Evolutionary conservation across 2,113 vertebrate species (phyloP).

Genomic region (Oncorhynchus mykiss): DNA sequence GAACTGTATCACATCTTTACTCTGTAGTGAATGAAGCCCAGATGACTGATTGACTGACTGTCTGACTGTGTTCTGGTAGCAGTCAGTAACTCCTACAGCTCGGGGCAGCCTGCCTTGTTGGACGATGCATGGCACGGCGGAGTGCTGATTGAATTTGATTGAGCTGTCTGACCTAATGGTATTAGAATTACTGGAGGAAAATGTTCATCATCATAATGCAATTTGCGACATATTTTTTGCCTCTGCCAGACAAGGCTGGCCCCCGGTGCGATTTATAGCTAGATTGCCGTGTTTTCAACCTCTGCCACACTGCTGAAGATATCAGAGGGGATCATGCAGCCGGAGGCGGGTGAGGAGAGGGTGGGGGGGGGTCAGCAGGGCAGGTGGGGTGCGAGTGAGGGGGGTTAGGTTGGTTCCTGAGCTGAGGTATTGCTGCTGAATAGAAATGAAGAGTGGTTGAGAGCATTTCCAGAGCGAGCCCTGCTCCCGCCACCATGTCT

Average conservation of each 20-base stretch:
- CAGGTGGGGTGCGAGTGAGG: background rate
- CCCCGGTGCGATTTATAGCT: constrained; percentile 18
- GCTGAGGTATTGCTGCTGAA: constrained; percentile 1
- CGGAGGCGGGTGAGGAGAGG: background rate
- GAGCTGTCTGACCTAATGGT: constrained; percentile 44
- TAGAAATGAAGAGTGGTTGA: background rate
- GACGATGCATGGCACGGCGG: background rate
- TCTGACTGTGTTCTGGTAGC: background rate
- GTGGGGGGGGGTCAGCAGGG: background rate
- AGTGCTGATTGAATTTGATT: constrained; percentile 38
- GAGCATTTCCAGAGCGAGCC: background rate
- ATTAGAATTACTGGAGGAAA: constrained; percentile 48
- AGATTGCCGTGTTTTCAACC: background rate
- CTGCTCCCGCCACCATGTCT: constrained; percentile 16
- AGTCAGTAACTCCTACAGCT: background rate
- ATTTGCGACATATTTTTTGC: constrained; percentile 35
- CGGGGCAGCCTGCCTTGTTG: background rate
- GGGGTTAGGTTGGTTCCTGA: background rate
- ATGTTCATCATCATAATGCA: constrained; percentile 50
- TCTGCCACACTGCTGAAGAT: background rate
- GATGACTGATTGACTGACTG: too few species aligned
- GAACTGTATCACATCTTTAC: too few species aligned
- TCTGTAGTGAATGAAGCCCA: too few species aligned
- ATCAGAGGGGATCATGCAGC: background rate
- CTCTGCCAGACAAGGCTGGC: constrained; percentile 23